Evolutionary conservation across 2,797 vertebrate species (phyloP).

Genomic region (Falco biarmicus): DNA sequence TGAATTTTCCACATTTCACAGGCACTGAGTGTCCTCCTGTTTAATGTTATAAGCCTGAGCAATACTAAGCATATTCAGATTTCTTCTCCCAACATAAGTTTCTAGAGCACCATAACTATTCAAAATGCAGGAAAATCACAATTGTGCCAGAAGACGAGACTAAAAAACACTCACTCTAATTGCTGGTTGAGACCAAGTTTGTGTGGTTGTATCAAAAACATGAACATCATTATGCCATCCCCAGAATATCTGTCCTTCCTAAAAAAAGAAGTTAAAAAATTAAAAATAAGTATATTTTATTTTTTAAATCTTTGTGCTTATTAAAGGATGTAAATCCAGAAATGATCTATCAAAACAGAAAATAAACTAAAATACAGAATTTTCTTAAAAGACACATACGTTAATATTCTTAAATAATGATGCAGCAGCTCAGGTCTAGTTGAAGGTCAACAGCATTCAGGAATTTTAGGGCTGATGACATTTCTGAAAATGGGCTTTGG

Average conservation of each 20-base stretch:
- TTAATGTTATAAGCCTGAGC: neutral
- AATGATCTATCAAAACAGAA: neutral
- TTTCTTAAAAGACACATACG: neutral
- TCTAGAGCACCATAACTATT: neutral
- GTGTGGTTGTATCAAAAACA: constrained; percentile 86
- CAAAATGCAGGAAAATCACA: neutral
- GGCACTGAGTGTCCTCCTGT: neutral
- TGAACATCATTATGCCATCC: constrained; percentile 97
- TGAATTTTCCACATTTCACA: neutral
- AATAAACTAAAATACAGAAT: neutral
- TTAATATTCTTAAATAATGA: neutral
- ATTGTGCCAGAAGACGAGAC: neutral
- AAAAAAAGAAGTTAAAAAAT: constrained; percentile 22
- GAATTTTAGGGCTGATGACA: neutral
- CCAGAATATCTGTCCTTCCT: constrained; percentile 91
- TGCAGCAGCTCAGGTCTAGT: neutral
- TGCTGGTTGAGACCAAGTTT: constrained; percentile 86
- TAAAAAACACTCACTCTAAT: constrained; percentile 80
- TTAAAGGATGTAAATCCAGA: neutral
- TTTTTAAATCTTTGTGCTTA: neutral
- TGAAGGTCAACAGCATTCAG: neutral
- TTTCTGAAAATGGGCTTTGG: neutral
- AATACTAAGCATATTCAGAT: neutral
- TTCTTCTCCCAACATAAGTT: neutral
- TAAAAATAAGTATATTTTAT: neutral